phyloP scores from a whole-genome alignment of 92 coral and sea anemone genomes.

The Palythoa grandiflora region DNA sequence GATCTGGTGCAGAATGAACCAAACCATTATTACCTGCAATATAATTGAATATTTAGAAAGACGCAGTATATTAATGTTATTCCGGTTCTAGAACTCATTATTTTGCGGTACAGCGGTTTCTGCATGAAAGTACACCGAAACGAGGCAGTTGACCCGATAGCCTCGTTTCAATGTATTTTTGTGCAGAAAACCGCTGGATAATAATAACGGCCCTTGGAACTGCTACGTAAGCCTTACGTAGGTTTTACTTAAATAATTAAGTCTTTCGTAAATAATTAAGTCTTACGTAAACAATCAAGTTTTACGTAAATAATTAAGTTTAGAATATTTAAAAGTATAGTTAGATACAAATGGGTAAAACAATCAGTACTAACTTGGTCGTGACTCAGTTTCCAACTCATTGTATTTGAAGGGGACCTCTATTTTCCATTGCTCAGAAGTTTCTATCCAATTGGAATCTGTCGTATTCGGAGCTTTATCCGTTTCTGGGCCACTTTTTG shows the following conservation, averaged over 20 bases:
- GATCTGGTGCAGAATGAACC: slow-evolving; percentile 12
- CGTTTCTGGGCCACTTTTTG: slow-evolving; percentile 37
- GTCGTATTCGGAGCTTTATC: not conserved
- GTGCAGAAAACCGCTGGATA: no score
- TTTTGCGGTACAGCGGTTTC: no score
- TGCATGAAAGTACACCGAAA: no score
- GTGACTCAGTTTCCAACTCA: not conserved
- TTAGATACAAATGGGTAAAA: not conserved
- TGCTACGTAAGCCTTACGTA: no score
- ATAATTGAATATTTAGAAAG: not conserved
- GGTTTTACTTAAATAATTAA: no score
- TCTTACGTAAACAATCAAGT: not conserved
- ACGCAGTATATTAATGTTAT: no score
- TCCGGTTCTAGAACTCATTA: no score
- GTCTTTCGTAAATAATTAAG: not conserved
- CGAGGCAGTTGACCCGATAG: no score
- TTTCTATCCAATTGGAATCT: no score
- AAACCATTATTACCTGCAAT: slow-evolving; percentile 3
- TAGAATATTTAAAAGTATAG: not conserved
- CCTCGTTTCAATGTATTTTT: no score
- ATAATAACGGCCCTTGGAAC: no score
- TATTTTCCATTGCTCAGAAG: not conserved
- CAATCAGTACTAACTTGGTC: not conserved
- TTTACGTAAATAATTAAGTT: not conserved
- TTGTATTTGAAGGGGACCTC: not conserved